These are phyloP conservation scores for Leucopsar rothschildi DNA, from an alignment of 2,113 vertebrate species.

Conservation along the genomic window DNA sequence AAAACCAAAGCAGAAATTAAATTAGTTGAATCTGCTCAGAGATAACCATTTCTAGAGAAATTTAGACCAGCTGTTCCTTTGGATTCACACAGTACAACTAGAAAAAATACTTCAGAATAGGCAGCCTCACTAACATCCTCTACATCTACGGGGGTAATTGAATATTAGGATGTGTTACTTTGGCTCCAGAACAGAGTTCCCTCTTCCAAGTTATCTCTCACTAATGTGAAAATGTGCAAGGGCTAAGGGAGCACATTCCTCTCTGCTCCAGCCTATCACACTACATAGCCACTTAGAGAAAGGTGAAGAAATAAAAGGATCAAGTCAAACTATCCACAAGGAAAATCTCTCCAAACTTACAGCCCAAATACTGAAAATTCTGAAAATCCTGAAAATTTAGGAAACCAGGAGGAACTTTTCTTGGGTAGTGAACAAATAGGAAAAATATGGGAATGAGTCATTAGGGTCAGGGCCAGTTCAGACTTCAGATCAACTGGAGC, in stretches of 20 bases:
- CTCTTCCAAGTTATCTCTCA: neutral
- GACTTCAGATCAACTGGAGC: neutral
- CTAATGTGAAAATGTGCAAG: neutral
- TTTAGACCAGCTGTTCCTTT: neutral
- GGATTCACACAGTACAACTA: neutral
- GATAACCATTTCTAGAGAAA: neutral
- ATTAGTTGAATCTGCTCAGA: neutral
- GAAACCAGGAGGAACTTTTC: neutral
- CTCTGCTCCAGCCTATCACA: neutral
- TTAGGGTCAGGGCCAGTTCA: neutral
- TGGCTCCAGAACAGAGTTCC: neutral
- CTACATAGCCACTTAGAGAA: neutral
- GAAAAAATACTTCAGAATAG: neutral
- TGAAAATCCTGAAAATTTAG: neutral
- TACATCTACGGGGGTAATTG: neutral
- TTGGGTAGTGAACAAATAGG: neutral
- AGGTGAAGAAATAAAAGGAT: neutral
- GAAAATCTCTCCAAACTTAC: neutral
- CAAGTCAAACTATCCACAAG: neutral
- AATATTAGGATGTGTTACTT: neutral
- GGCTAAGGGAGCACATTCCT: neutral
- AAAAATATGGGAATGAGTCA: neutral
- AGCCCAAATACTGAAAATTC: neutral
- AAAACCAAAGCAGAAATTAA: conserved; percentile 20
- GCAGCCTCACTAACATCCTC: neutral